A percentile compares a stretch with the other conserved stretches of the same genome.
phyloP scores from a whole-genome alignment of 2,113 vertebrate genomes.

The Microtus richardsoni region DNA sequence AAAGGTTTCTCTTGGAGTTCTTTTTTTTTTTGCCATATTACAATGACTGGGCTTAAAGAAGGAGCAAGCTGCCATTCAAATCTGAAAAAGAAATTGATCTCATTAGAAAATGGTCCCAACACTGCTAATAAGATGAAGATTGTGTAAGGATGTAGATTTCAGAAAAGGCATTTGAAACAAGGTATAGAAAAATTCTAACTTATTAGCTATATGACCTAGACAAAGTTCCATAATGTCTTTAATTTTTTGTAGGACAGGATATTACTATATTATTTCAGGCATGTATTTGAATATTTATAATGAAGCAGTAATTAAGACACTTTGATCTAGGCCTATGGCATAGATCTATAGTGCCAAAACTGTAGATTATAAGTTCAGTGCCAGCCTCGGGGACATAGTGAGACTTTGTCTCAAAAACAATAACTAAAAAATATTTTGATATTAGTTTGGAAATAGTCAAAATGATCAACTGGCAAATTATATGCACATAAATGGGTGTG shows the following conservation, averaged over 20 bases:
- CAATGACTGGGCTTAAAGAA: not conserved
- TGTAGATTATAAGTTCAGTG: not conserved
- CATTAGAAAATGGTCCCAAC: not conserved
- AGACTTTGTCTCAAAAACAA: not conserved
- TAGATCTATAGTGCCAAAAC: not conserved
- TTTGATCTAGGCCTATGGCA: not conserved
- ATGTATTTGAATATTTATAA: not conserved
- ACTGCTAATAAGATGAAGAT: not conserved
- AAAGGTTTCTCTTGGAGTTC: not conserved
- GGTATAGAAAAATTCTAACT: not conserved
- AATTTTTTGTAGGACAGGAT: not conserved
- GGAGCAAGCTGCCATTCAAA: not conserved
- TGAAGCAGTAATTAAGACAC: not conserved
- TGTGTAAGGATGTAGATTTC: not conserved
- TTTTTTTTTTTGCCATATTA: not conserved
- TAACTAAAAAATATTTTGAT: not conserved
- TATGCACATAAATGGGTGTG: not conserved
- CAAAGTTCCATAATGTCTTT: not conserved
- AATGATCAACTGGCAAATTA: not conserved
- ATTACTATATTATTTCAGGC: not conserved
- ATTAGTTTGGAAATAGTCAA: slow-evolving; percentile 14
- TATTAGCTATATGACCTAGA: not conserved
- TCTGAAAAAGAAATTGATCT: not conserved
- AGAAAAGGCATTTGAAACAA: not conserved
- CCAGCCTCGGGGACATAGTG: not conserved